Evolutionary conservation across 2,888 invertebrate species (phyloP), one percentile per base, ranked within the genome.

Genomic region (Heliconius ethilla): DNA sequence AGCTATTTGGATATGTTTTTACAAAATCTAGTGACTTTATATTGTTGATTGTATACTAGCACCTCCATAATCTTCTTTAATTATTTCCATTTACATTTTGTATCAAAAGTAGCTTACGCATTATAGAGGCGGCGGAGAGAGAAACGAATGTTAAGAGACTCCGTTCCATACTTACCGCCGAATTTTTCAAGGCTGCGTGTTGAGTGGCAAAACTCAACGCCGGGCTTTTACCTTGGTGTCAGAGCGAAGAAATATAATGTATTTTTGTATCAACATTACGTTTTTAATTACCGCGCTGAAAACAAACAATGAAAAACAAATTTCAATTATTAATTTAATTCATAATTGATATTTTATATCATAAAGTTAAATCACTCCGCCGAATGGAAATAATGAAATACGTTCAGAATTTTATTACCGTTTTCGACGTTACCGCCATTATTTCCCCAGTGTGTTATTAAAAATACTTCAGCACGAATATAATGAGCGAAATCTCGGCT

Each of bases 361-460:
- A 63, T n/a, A 73, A 72, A 45, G 18, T 74, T 63, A 74, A 63
- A 72, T 59, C 59, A 37, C 40, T 27, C 7, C 45, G 45, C 13
- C 22, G 45, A 74, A 27, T 63, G 18, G 59, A 40, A 63, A 77
- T 80, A 67, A 76, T 75, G 11, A 75, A 78, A 74, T 75, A 62
- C 78, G 75, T 66, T 81, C 75, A 78, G 67, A 79, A 69, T 82
- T 83, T 78, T 77, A 81, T 81, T 80, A 78, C 70, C 75, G 82
- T 77, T 82, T 76, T 55, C 63, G 78, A 78, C 77, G 75, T 77
- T 78, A 77, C 81, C 82, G 82, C 78, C 80, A 83, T 83, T 83
- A 87, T 85, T 86, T 86, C 86, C 84, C 84, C 67, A 18, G 81
- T 80, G 84, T 80, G 80, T 81, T 79, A 77, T 80, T 83, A 82